Conservation (phyloP, 2,888 invertebrate species). For the Alloplasta piceator region DNA sequence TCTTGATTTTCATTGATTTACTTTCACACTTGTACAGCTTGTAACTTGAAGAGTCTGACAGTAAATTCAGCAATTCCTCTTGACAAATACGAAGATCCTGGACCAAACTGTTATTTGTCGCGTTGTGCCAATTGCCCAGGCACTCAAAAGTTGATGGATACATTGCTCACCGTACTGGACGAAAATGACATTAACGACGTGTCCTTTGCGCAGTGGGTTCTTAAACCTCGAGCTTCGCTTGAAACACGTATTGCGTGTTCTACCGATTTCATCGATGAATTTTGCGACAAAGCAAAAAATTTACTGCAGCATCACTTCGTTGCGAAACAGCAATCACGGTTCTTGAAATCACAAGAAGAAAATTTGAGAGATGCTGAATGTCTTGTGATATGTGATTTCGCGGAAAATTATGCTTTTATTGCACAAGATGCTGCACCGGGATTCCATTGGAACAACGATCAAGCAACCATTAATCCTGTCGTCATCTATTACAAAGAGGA, state of each 20-base stretch:
- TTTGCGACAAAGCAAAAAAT: conserved; percentile 20
- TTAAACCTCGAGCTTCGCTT: conserved; percentile 24
- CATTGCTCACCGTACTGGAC: conserved; percentile 13
- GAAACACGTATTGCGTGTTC: conserved; percentile 34
- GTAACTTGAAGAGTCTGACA: no score
- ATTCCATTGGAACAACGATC: conserved; percentile 67
- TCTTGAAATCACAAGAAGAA: conserved; percentile 48
- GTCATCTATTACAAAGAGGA: conserved; percentile 57
- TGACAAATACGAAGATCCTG: not conserved
- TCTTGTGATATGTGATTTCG: conserved; percentile 64
- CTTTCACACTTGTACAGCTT: no score
- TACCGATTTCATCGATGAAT: conserved; percentile 32
- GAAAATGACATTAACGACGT: conserved; percentile 24
- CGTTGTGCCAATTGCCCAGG: conserved; percentile 35
- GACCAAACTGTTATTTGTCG: conserved; percentile 31
- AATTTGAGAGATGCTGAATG: conserved; percentile 34
- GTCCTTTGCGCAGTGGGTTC: conserved; percentile 39
- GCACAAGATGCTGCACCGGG: conserved; percentile 64
- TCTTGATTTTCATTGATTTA: no score
- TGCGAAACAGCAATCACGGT: conserved; percentile 56
- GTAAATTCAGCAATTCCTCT: no score
- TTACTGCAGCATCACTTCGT: conserved; percentile 58
- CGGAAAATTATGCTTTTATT: conserved; percentile 70
- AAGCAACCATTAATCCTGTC: conserved; percentile 54
- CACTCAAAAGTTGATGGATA: not conserved